phyloP scores from a whole-genome alignment of 92 coral and sea anemone species.

The Paramuricea clavata region DNA sequence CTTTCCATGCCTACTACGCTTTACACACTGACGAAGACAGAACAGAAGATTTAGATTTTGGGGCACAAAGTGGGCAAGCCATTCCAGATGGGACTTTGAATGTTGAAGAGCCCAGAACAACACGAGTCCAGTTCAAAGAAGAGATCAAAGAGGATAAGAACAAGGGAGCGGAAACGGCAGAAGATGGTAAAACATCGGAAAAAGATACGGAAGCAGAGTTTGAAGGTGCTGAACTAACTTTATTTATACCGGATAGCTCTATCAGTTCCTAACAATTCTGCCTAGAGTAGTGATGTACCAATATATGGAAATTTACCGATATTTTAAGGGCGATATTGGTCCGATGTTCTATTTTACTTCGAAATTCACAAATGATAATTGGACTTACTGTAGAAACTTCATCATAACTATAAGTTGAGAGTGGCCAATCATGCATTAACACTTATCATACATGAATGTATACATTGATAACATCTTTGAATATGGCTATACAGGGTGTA shows the following conservation, averaged over 20 bases:
- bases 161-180: background rate
- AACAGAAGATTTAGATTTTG: background rate
- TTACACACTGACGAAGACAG: background rate
- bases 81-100: background rate
- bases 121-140: conserved; percentile 1
- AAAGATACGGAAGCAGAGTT: conserved; percentile 46
- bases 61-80: background rate
- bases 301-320: no score
- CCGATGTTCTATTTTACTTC: no score
- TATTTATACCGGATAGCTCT: no score
- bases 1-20: conserved; percentile 27
- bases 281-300: no score
- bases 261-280: no score
- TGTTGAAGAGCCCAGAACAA: background rate
- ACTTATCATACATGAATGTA: no score
- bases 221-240: no score
- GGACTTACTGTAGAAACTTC: background rate
- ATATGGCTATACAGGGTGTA: no score
- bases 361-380: no score
- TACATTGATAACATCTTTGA: no score
- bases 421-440: no score
- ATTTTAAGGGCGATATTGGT: no score
- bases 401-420: background rate
- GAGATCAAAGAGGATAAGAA: background rate
- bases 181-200: background rate